Evolutionary conservation across 2,888 invertebrate species (phyloP).

Genomic region (Hirtodrosophila confusa): DNA sequence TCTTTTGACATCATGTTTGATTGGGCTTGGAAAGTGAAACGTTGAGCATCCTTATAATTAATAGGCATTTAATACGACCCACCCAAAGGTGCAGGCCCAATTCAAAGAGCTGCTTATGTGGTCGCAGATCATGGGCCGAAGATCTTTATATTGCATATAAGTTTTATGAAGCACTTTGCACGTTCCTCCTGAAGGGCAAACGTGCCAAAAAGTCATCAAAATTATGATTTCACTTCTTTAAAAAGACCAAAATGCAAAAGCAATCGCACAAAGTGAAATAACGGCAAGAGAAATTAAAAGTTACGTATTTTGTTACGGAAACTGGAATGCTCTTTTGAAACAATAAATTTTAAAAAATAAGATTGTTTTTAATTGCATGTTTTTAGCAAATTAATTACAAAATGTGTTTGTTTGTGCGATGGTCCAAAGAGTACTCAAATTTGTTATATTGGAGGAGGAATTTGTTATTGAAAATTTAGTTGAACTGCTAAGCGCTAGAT

Average conservation of each 20-base stretch:
- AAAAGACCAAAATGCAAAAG: neutral
- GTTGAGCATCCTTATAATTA: slow-evolving; percentile 32
- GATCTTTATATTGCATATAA: slow-evolving; percentile 35
- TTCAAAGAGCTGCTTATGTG: slow-evolving; percentile 15
- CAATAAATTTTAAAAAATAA: too few relatives aligned
- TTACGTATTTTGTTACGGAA: neutral
- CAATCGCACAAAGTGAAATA: neutral
- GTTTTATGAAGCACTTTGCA: slow-evolving; percentile 43
- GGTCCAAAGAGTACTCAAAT: too few relatives aligned
- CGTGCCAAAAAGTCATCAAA: slow-evolving; percentile 41
- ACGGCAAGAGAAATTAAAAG: slow-evolving; percentile 6
- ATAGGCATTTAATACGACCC: slow-evolving; percentile 48
- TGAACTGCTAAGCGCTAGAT: too few relatives aligned
- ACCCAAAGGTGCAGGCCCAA: slow-evolving; percentile 25
- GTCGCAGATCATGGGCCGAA: slow-evolving; percentile 28
- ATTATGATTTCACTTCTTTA: slow-evolving; percentile 48
- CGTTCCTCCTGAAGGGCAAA: slow-evolving; percentile 43
- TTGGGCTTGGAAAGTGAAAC: slow-evolving; percentile 5
- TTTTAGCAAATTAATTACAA: too few relatives aligned
- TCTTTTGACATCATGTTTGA: neutral
- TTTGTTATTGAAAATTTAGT: too few relatives aligned
- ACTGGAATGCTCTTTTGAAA: neutral
- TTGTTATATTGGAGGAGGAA: too few relatives aligned
- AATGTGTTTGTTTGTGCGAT: too few relatives aligned
- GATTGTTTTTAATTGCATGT: too few relatives aligned